Evolutionary conservation across 2,888 invertebrate genomes (phyloP), one percentile per base, ranked within the genome.

Genomic region (Lutraria lutraria): DNA sequence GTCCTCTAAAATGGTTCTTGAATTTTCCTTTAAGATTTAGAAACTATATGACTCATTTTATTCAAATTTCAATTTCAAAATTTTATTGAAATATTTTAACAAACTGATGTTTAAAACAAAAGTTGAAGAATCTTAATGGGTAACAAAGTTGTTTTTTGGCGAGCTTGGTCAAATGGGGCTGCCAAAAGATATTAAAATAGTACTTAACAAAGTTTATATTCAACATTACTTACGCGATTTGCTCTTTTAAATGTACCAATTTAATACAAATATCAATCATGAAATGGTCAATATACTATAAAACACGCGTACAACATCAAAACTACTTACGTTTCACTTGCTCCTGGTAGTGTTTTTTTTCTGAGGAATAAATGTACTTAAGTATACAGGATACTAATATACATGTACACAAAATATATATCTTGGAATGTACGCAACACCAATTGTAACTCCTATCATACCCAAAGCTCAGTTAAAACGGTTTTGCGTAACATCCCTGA

Each of bases 361-460:
- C n/a, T 63, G 21, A 63, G n/a, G n/a, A 76, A 76, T 72, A 72
- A 72, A 72, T 76, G 16, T 76, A 31, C 31, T 31, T 76, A 76
- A 34, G 31, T 34, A 34, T 76, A 72, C 16, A 29, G 72, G 29
- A 72, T 29, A 29, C 12, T 16, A 4, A 8, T 43, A 43, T 43
- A 76, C 31, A 25, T 76, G 19, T 6, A 34, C 31, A 76, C 31
- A 31, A 76, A 25, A 25, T 76, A 76, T 34, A 76, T 31, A 34
- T 15, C 43, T 43, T 43, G 43, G 8, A 8, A 43, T 43, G 43
- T 43, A 43, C 43, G 8, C 43, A 43, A 43, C 43, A 43, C 43
- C 43, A 8, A 43, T 43, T 43, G 43, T 43, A 43, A 43, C 43
- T 43, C 43, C 43, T 43, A 43, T 43, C 43, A 43, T 43, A 43